These are phyloP conservation scores for Hirtodrosophila histrioides DNA, from an alignment of 2,888 invertebrate species.

Conservation along the genomic window DNA sequence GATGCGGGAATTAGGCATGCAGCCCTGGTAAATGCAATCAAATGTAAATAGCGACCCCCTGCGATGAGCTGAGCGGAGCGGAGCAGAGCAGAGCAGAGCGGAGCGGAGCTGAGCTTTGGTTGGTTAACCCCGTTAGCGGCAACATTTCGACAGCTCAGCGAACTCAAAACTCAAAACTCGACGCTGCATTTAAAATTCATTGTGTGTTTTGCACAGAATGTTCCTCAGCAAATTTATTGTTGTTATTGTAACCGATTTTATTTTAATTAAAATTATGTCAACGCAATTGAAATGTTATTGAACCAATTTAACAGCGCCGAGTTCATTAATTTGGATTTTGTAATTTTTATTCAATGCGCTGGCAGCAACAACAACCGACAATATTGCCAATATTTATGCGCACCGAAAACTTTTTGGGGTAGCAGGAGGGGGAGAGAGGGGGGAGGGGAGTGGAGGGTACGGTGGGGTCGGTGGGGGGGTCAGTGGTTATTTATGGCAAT, in stretches of 20 bases:
- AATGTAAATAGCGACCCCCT: conserved; percentile 53
- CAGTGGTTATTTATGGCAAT: conserved; percentile 60
- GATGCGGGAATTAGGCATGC: conserved; percentile 49
- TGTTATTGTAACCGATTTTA: conserved; percentile 49
- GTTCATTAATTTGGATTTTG: conserved; percentile 79
- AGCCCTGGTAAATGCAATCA: conserved; percentile 69
- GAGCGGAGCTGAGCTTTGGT: conserved; percentile 6
- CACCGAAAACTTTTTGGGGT: conserved; percentile 32
- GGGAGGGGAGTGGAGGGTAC: too few species aligned
- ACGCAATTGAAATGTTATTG: conserved; percentile 79
- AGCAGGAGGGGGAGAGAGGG: neutral
- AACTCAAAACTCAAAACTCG: conserved; percentile 29
- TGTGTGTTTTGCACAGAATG: conserved; percentile 39
- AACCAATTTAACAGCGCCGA: conserved; percentile 65
- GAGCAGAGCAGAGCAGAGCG: neutral
- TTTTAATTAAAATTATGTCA: conserved; percentile 78
- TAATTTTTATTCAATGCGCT: conserved; percentile 65
- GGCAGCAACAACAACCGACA: conserved; percentile 32
- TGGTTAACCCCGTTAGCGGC: conserved; percentile 66
- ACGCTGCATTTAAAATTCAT: conserved; percentile 66
- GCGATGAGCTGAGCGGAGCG: conserved; percentile 6
- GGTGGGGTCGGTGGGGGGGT: too few species aligned
- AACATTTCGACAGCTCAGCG: conserved; percentile 55
- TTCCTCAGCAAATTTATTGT: conserved; percentile 2
- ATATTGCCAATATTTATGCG: conserved; percentile 65